phyloP scores from a whole-genome alignment of 2,113 vertebrate species.

The Entelurus aequoreus region DNA sequence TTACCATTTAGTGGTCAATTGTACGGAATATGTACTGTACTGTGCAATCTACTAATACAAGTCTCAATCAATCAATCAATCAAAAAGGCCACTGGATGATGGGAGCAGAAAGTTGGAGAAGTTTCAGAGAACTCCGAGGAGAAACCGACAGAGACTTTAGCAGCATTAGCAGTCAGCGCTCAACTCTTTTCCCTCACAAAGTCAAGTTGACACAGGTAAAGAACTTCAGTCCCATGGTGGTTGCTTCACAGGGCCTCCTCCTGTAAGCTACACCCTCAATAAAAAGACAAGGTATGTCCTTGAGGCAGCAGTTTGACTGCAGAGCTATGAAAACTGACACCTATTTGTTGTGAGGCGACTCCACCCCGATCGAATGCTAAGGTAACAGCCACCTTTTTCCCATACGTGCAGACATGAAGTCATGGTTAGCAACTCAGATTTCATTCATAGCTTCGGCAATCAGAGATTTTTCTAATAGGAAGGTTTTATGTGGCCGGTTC shows the following conservation, averaged over 20 bases:
- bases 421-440: not conserved
- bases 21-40: too few species aligned
- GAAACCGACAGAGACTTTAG: slow-evolving; percentile 18
- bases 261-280: slow-evolving; percentile 43
- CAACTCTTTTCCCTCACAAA: slow-evolving; percentile 45
- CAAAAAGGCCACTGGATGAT: slow-evolving; percentile 20
- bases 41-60: too few species aligned
- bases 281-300: slow-evolving; percentile 47
- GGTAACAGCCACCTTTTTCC: slow-evolving; percentile 3
- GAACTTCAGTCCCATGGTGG: slow-evolving; percentile 21
- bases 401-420: slow-evolving; percentile 10
- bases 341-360: slow-evolving; percentile 33
- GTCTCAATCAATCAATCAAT: too few species aligned
- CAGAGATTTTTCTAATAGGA: too few species aligned
- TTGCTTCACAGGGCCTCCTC: slow-evolving; percentile 27
- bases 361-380: not conserved
- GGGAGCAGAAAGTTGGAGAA: slow-evolving; percentile 8
- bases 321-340: slow-evolving; percentile 45
- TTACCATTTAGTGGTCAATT: too few species aligned
- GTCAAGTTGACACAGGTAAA: slow-evolving; percentile 61
- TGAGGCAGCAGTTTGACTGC: slow-evolving; percentile 37
- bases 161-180: slow-evolving; percentile 44
- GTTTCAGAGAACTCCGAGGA: slow-evolving; percentile 15
- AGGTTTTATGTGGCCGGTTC: too few species aligned
- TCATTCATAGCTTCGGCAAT: not conserved